Conservation (phyloP, 2,888 invertebrate genomes). For the Strigamia maritima region DNA sequence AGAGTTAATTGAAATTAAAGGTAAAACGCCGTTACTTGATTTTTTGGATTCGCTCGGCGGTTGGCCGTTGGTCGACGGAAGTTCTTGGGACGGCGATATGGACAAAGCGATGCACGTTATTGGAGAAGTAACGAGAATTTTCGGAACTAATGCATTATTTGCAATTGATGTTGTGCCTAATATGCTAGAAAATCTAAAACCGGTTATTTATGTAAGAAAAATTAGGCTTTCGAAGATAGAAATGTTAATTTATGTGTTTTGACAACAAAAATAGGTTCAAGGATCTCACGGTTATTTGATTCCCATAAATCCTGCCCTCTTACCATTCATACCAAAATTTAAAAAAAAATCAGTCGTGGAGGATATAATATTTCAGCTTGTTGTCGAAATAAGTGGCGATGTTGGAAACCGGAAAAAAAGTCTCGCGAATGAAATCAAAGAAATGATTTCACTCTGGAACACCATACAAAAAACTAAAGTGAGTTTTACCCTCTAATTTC, state of each 20-base stretch:
- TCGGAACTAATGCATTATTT: not conserved
- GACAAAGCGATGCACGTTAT: slow-evolving; percentile 20
- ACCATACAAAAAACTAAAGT: not conserved
- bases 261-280: not conserved
- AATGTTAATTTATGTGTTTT: not conserved
- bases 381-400: not conserved
- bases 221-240: not conserved
- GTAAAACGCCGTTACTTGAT: not conserved
- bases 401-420: not conserved
- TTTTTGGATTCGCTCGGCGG: not conserved
- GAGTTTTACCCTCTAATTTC: not conserved
- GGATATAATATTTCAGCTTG: not conserved
- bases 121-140: not conserved
- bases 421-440: not conserved
- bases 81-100: not conserved
- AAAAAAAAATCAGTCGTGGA: too few species aligned
- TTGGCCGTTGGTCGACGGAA: not conserved
- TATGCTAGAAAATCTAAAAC: not conserved
- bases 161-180: not conserved
- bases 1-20: not conserved
- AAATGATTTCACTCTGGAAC: not conserved
- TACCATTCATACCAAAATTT: not conserved
- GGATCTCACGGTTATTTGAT: not conserved
- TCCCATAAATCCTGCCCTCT: not conserved
- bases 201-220: not conserved